Conservation (phyloP, 2,888 invertebrate species). For the Cinara cedri region DNA sequence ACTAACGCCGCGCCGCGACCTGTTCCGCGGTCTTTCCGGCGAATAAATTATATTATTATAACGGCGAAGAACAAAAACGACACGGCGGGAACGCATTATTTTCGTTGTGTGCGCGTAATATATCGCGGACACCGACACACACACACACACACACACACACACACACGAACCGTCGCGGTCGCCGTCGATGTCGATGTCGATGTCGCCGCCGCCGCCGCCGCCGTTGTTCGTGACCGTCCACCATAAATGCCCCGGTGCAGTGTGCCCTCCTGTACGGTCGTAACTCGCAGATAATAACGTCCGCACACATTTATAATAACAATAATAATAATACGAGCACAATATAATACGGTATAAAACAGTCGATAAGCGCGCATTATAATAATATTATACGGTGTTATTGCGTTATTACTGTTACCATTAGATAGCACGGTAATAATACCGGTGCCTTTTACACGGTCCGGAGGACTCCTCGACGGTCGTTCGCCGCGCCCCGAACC, state of each 20-base stretch:
- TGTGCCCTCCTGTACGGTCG: not conserved
- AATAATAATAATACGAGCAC: not conserved
- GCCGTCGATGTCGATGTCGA: not conserved
- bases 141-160: not conserved
- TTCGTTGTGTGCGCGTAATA: too few relatives aligned
- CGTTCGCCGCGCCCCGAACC: too few relatives aligned
- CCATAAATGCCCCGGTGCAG: slow-evolving; percentile 2
- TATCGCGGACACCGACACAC: not conserved
- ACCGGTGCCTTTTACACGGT: too few relatives aligned
- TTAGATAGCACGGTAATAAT: not conserved
- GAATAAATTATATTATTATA: slow-evolving; percentile 16
- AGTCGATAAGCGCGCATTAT: not conserved
- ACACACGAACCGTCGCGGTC: slow-evolving; percentile 10
- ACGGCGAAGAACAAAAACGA: slow-evolving; percentile 1
- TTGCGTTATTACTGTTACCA: not conserved
- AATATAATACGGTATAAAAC: not conserved
- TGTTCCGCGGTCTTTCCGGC: not conserved
- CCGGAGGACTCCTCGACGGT: too few relatives aligned
- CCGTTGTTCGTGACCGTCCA: slow-evolving; percentile 44
- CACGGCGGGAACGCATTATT: slow-evolving; percentile 3
- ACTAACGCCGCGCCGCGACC: not conserved
- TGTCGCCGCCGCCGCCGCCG: not conserved
- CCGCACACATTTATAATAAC: too few relatives aligned
- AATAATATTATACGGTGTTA: not conserved
- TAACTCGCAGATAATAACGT: slow-evolving; percentile 46